Base-by-base conservation (phyloP, 2,888 invertebrate species). In the Caenorhabditis drosophilae region DNA sequence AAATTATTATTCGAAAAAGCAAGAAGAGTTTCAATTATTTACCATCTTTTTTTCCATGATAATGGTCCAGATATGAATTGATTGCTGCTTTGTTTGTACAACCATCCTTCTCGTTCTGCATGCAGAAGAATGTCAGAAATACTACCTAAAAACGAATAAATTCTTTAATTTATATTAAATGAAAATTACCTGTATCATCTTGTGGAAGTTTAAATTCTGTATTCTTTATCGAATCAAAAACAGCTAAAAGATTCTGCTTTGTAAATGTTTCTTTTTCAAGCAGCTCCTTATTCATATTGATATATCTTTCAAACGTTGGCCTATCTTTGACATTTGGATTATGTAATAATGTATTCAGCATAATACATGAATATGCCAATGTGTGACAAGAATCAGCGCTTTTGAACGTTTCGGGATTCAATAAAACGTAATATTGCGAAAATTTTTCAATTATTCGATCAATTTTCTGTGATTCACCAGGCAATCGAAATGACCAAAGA, bases 21-120 rank as follows among this genome's bases (percentile, higher is more conserved):
- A 2, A 55, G 16, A 55, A 38, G 22, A 7, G 25, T 7, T 15
- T 18, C 22, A n/a, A 23, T 26, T 23, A n/a, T 62, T 50, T 31
- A 74, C 74, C 76, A 76, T 55, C 76, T 42, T 38, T 70, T 52
- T 44, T 76, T 76, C 76, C 76, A 76, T 9, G 73, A 60, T n/a
- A 76, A 60, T 3, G 76, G 69, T 26, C 72, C 74, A 0, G 71
- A 59, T 42, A 76, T 58, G 35, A 76, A 62, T 22, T 74, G 72
- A 26, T 55, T 66, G 44, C 66, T 71, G 53, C 70, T 67, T 58
- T 76, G 76, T 52, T 76, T 76, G 58, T 72, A 74, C 16, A 76
- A 58, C 76, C 76, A 76, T 38, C 76, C 76, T 31, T 74, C 74
- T 23, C 73, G n/a, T 41, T 68, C 68, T 3, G 68, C 63, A 23